Evolutionary conservation across 2,888 invertebrate species (phyloP).

Genomic region (Rhamnusium bicolor): DNA sequence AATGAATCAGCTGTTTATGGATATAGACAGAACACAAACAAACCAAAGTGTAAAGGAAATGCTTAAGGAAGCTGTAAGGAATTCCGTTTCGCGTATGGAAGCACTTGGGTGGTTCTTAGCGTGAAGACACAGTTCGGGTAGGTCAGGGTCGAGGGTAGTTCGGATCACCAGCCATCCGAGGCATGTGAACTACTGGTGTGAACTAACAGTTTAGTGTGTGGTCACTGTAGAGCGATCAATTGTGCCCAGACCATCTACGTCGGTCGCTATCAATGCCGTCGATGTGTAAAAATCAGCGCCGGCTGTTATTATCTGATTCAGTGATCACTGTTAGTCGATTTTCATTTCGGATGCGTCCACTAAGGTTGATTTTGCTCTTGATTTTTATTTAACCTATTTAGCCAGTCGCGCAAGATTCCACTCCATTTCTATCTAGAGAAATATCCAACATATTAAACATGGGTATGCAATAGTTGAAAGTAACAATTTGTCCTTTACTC

Average conservation of each 20-base stretch:
- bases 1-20: neutral
- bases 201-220: conserved; percentile 70
- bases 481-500: neutral
- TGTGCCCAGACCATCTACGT: conserved; percentile 51
- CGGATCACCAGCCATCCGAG: conserved; percentile 71
- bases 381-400: conserved; percentile 3
- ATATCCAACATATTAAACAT: neutral
- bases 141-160: conserved; percentile 71
- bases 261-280: conserved; percentile 64
- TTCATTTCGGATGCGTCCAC: conserved; percentile 58
- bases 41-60: neutral
- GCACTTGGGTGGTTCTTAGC: conserved; percentile 69
- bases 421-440: neutral
- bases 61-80: conserved; percentile 13
- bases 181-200: conserved; percentile 64
- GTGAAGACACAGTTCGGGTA: conserved; percentile 67
- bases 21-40: neutral
- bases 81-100: conserved; percentile 55
- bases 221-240: conserved; percentile 69
- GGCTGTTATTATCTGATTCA: conserved; percentile 63
- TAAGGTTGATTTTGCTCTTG: conserved; percentile 22
- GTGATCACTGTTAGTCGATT: conserved; percentile 55
- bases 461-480: neutral
- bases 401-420: neutral
- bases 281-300: conserved; percentile 63